Evolutionary conservation across 1,140 invertebrate genomes (phyloP), one percentile per base, ranked within the genome.

Genomic region (Agrypnia vestita): DNA sequence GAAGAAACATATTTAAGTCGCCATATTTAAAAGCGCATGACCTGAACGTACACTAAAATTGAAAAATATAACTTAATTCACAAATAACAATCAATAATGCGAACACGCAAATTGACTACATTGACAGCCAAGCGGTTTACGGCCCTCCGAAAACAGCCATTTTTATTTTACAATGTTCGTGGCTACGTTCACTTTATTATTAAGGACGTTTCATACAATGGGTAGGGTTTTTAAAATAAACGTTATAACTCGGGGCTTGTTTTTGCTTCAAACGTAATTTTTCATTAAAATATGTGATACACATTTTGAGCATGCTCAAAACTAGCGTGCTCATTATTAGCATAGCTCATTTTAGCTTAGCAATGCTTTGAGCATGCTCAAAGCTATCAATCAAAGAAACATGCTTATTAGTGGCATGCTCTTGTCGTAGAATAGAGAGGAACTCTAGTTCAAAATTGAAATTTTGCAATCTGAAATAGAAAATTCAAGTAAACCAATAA

Each of bases 71-170:
- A 35, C 15, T 55, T 55, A 53, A 21, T 55, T 74, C 13, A 43
- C 53, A 43, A 56, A 51, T 53, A 53, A 56, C 35, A 74, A 59
- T 74, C 49, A 53, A 56, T 74, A 74, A 74, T 43, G 53, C 71
- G 21, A 74, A 13, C 35, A 64, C 46, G 59, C 64, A 77, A 76
- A 77, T 56, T 59, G 25, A 74, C 71, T 71, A 69, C 19, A 76
- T 72, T 80, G 79, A 80, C 79, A 80, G 79, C 79, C 72, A 80
- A 80, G 79, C 74, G 72, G 79, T 76, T 80, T 59, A 69, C 59
- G 56, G 46, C 46, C 49, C 47, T 71, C 49, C 72, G 56, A 76
- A 43, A 46, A 76, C 79, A 53, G 73, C 79, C 79, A 80, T 80
- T 80, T 80, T 80, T 80, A 80, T 80, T 79, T 79, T 79, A 74